Percentiles rank a stretch among this genome's conserved stretches.
These are phyloP conservation scores for Nephrocerus scutellatus DNA, from an alignment of 2,888 invertebrate species.

Conservation along the genomic window DNA sequence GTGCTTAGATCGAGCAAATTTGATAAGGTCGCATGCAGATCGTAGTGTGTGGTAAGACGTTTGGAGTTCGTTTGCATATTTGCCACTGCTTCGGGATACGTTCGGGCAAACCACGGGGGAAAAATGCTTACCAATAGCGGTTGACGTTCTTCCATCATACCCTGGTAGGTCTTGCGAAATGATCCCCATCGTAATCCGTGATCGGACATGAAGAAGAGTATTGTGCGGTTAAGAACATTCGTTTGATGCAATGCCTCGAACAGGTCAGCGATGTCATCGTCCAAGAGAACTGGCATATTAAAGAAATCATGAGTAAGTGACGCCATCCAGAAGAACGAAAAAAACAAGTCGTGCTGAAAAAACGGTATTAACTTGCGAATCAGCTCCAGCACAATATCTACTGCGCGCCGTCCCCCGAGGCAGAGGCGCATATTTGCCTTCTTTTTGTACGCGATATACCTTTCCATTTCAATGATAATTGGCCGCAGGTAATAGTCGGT, in stretches of 20 bases:
- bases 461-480: constrained; percentile 63
- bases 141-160: constrained; percentile 77
- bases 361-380: constrained; percentile 56
- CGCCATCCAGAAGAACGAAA: constrained; percentile 79
- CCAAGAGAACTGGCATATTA: constrained; percentile 69
- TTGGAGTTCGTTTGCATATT: constrained; percentile 61
- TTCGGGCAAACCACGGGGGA: constrained; percentile 63
- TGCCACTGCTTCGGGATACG: constrained; percentile 55
- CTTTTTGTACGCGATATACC: constrained; percentile 56
- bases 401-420: constrained; percentile 51
- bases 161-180: constrained; percentile 74
- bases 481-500: constrained; percentile 80
- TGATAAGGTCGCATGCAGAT: constrained; percentile 70
- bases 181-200: constrained; percentile 85
- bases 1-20: constrained; percentile 57
- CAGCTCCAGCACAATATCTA: constrained; percentile 66
- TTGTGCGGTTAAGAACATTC: constrained; percentile 56
- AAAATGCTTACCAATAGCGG: constrained; percentile 70
- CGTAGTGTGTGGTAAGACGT: constrained; percentile 76
- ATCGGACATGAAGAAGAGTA: constrained; percentile 73
- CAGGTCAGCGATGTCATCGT: constrained; percentile 47
- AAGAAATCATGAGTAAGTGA: constrained; percentile 79
- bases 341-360: constrained; percentile 58
- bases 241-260: constrained; percentile 24
- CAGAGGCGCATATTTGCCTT: constrained; percentile 35